Evolutionary conservation across 2,113 vertebrate species (phyloP).

Genomic region (Pagrus major): DNA sequence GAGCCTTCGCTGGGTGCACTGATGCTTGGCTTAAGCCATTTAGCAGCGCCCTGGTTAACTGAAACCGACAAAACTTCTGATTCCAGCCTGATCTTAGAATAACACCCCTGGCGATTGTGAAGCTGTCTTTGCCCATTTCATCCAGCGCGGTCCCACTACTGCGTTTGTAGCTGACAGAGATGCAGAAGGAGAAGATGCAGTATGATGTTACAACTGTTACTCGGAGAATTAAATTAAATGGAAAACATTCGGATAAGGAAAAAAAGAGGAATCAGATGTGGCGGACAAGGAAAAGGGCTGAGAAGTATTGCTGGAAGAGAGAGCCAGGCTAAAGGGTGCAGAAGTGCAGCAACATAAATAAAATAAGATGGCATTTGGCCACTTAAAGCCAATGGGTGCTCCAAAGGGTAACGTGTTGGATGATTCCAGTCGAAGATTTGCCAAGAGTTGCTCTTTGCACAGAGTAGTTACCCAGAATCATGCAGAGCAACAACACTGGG

Average conservation of each 20-base stretch:
- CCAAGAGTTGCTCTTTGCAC: slow-evolving; percentile 68
- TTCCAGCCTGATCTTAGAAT: slow-evolving; percentile 79
- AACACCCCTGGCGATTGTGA: slow-evolving; percentile 77
- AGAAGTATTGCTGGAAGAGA: slow-evolving; percentile 47
- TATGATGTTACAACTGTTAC: slow-evolving; percentile 67
- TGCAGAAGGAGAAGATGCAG: slow-evolving; percentile 65
- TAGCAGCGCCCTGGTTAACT: slow-evolving; percentile 78
- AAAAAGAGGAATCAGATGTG: slow-evolving; percentile 50
- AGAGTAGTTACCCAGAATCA: slow-evolving; percentile 51
- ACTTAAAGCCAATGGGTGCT: slow-evolving; percentile 57
- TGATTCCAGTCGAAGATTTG: slow-evolving; percentile 46
- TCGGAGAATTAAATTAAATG: slow-evolving; percentile 62
- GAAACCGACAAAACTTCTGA: slow-evolving; percentile 84
- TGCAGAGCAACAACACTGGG: slow-evolving; percentile 25
- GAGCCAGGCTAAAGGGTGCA: slow-evolving; percentile 40
- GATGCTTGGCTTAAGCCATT: slow-evolving; percentile 76
- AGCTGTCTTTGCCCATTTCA: slow-evolving; percentile 72
- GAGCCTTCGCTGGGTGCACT: slow-evolving; percentile 74
- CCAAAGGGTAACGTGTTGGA: slow-evolving; percentile 63
- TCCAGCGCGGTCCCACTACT: slow-evolving; percentile 60
- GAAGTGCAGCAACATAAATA: slow-evolving; percentile 55
- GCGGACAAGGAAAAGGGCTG: slow-evolving; percentile 45
- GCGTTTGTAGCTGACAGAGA: slow-evolving; percentile 69
- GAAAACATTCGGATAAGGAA: slow-evolving; percentile 24
- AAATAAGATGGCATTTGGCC: slow-evolving; percentile 69